These are phyloP conservation scores for Drosophila subobscura DNA, from an alignment of 1,140 invertebrate species.

Conservation along the genomic window DNA sequence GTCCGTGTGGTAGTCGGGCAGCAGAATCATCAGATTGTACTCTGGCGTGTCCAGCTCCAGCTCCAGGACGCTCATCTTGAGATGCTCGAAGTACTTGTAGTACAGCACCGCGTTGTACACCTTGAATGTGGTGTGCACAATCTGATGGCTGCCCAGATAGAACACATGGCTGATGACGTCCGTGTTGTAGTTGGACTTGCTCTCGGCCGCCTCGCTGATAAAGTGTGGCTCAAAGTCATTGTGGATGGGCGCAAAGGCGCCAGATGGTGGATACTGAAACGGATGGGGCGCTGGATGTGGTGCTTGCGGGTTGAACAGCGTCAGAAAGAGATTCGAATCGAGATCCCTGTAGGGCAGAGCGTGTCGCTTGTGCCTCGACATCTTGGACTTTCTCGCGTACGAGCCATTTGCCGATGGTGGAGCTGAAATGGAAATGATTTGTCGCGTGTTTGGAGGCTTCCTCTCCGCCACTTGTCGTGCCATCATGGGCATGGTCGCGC, in stretches of 20 bases:
- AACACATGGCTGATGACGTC: conserved; percentile 82
- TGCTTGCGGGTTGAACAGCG: conserved; percentile 55
- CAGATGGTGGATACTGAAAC: conserved; percentile 41
- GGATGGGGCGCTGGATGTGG: conserved; percentile 35
- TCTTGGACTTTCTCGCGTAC: conserved; percentile 30
- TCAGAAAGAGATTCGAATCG: conserved; percentile 73
- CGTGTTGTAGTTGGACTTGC: conserved; percentile 76
- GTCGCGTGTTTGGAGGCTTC: conserved; percentile 15
- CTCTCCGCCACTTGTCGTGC: conserved; percentile 54
- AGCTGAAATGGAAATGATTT: conserved; percentile 43
- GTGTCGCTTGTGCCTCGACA: conserved; percentile 63
- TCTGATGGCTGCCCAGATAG: conserved; percentile 73
- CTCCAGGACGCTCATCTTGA: conserved; percentile 89
- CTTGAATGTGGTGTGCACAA: conserved; percentile 85
- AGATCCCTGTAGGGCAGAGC: conserved; percentile 69
- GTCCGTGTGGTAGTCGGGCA: conserved; percentile 85
- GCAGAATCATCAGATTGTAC: conserved; percentile 87
- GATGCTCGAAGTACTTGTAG: conserved; percentile 88
- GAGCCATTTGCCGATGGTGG: conserved; percentile 11
- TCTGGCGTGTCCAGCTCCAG: conserved; percentile 89
- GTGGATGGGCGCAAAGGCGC: conserved; percentile 54
- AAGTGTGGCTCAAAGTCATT: conserved; percentile 75
- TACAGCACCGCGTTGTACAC: conserved; percentile 90
- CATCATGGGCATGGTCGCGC: conserved; percentile 61
- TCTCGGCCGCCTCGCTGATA: conserved; percentile 33